Conservation (phyloP, 2,888 invertebrate species). For the Sphecodes monilicornis region DNA sequence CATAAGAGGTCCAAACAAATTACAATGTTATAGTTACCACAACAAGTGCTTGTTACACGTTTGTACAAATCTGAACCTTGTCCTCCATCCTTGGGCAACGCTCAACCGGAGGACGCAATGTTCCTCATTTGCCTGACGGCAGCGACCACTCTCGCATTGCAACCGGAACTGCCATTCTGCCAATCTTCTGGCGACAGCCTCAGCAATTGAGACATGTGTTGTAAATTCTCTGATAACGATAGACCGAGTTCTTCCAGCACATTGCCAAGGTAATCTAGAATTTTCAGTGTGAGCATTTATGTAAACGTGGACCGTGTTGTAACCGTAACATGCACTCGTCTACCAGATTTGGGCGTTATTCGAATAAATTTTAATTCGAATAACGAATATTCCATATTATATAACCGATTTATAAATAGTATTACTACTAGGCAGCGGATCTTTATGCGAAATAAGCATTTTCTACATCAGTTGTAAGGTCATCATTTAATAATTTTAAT, state of each 20-base stretch:
- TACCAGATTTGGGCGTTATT: constrained; percentile 76
- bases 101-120: constrained; percentile 86
- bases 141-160: constrained; percentile 90
- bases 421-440: too few species aligned
- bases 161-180: constrained; percentile 87
- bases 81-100: not conserved
- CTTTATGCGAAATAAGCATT: too few species aligned
- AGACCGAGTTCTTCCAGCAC: constrained; percentile 93
- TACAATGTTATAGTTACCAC: constrained; percentile 21
- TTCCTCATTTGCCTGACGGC: constrained; percentile 92
- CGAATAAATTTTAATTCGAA: too few species aligned
- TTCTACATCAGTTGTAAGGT: too few species aligned
- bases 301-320: not conserved
- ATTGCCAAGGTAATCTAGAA: constrained; percentile 91
- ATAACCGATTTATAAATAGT: too few species aligned
- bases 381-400: too few species aligned
- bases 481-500: too few species aligned
- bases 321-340: not conserved
- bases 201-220: constrained; percentile 89
- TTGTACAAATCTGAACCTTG: constrained; percentile 9
- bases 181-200: constrained; percentile 90
- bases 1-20: constrained; percentile 19
- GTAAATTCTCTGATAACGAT: constrained; percentile 88
- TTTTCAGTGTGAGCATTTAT: not conserved
- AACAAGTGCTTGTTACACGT: constrained; percentile 12